Base-by-base conservation (phyloP, 2,888 invertebrate species). In the Neuroscelio doddi region DNA sequence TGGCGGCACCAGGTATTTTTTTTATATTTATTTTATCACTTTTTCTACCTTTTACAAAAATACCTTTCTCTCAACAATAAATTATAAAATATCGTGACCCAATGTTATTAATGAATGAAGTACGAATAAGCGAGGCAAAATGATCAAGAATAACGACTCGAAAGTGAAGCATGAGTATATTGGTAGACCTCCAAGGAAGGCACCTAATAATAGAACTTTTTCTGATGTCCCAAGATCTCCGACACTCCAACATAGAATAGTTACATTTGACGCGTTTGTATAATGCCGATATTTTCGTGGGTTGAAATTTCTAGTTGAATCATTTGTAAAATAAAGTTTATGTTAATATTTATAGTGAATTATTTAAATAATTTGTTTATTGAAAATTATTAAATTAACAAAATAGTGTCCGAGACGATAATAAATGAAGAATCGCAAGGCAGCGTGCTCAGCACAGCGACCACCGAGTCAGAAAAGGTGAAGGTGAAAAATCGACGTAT, bases 351-450 rank as follows among this genome's bases (percentile, higher is more conserved):
- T n/a, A n/a, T n/a, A n/a, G n/a, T n/a, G n/a, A n/a, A n/a, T n/a
- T n/a, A n/a, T n/a, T n/a, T n/a, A n/a, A n/a, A n/a, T n/a, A n/a
- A n/a, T n/a, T n/a, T n/a, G n/a, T n/a, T n/a, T n/a, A n/a, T n/a
- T n/a, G n/a, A n/a, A n/a, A n/a, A n/a, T n/a, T n/a, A n/a, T n/a
- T n/a, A n/a, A n/a, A n/a, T n/a, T n/a, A n/a, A 21, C 21, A 5
- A 21, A 21, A 21, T 61, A 82, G 82, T 74, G 21, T 75, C 78
- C 1, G 82, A 82, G 47, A 79, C 79, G 36, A 77, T 78, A 81
- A 77, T 90, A 69, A 91, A 91, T 78, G 94, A 94, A 74, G 92
- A 93, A 82, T 94, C 94, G 3, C 93, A 93, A 83, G 93, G 92
- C 76, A 94, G 94, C n/a, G 89, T 93, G 21, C 87, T 92, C 71